These are phyloP conservation scores for Barypeithes pellucidus DNA, from an alignment of 2,888 invertebrate genomes.

Conservation along the genomic window DNA sequence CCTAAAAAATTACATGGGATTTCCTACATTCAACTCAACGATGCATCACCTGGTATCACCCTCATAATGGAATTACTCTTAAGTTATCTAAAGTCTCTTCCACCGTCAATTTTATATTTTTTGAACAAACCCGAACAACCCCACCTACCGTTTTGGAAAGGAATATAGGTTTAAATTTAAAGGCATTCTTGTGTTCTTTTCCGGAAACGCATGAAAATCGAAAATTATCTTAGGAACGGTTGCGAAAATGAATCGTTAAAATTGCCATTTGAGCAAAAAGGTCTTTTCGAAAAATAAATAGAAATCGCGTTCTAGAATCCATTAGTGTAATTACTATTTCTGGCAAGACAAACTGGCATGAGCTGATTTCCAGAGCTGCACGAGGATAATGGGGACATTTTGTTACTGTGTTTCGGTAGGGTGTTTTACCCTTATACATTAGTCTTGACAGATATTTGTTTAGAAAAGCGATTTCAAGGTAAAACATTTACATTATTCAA, in stretches of 20 bases:
- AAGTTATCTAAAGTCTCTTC: too few relatives aligned
- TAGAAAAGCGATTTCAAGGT: conserved; percentile 14
- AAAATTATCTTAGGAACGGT: conserved; percentile 33
- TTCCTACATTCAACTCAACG: too few relatives aligned
- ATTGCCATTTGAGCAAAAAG: conserved; percentile 43
- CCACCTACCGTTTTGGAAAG: too few relatives aligned
- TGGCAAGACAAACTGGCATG: conserved; percentile 31
- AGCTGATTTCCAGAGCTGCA: conserved; percentile 21
- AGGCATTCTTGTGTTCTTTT: too few relatives aligned
- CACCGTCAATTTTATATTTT: too few relatives aligned
- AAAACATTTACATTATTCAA: conserved; percentile 1
- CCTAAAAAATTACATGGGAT: too few relatives aligned
- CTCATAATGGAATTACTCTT: too few relatives aligned
- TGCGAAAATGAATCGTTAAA: conserved; percentile 36
- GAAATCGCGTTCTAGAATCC: conserved; percentile 44
- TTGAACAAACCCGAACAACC: too few relatives aligned
- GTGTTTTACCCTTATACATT: conserved; percentile 23
- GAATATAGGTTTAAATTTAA: too few relatives aligned
- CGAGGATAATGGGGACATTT: conserved; percentile 27
- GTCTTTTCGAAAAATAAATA: conserved; percentile 38
- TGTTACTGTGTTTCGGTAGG: conserved; percentile 12
- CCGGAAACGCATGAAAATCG: conserved; percentile 1
- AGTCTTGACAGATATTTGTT: conserved; percentile 22
- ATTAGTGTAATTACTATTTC: conserved; percentile 49
- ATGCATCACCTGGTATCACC: too few relatives aligned